Conservation (phyloP, 2,797 vertebrate genomes). For the Nyctalus aviator region DNA sequence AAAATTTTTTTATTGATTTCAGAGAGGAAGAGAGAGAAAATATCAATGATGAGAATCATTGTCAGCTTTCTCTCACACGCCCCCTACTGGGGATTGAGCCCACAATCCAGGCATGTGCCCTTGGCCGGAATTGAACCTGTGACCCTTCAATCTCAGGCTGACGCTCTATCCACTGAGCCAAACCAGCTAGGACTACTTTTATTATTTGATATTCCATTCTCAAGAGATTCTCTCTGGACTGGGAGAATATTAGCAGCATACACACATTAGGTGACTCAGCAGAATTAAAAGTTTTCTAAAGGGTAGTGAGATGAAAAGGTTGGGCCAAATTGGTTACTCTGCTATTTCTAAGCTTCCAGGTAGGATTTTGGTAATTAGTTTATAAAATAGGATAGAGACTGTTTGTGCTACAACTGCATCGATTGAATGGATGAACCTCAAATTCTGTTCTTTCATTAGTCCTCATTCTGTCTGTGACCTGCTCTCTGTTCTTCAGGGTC, state of each 20-base stretch:
- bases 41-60: too few species aligned
- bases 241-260: background rate
- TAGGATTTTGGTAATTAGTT: conserved; percentile 52
- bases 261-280: background rate
- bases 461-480: background rate
- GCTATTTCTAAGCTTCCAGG: background rate
- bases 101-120: too few species aligned
- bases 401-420: background rate
- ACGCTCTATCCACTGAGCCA: too few species aligned
- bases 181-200: background rate
- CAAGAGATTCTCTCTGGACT: background rate
- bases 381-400: background rate
- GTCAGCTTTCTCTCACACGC: too few species aligned
- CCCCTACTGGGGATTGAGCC: too few species aligned
- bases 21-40: too few species aligned
- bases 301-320: background rate
- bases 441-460: background rate
- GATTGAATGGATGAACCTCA: background rate
- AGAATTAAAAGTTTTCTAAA: conserved; percentile 14
- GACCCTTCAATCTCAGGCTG: too few species aligned
- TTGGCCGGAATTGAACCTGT: too few species aligned
- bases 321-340: background rate
- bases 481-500: conserved; percentile 86
- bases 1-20: too few species aligned
- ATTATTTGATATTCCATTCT: background rate